Evolutionary conservation across 2,888 invertebrate species (phyloP), one percentile per base, ranked within the genome.

Genomic region (Crepidodera aurea): DNA sequence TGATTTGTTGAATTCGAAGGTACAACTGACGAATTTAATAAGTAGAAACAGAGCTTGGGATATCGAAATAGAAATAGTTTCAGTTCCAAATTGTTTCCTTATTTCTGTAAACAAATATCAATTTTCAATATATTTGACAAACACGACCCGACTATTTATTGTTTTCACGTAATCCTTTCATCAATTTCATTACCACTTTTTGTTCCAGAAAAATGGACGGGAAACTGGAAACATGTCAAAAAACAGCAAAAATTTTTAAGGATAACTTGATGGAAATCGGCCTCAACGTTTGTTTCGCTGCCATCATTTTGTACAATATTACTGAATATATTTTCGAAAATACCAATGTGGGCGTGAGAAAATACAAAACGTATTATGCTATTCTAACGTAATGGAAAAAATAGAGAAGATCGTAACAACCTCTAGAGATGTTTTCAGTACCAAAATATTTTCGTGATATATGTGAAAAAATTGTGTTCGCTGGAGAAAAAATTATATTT

Each of bases 271-370:
- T 62, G 1, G 27, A 59, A 8, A 46, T 66, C 10, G 61, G 60
- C 1, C 54, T 66, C 39, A 66, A 66, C 25, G 29, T 66, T 15
- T 66, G 66, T 42, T 66, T 66, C 48, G 64, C 57, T 7, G 54
- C 59, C 22, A 55, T 66, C 7, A 66, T 66, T 13, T 32, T 62
- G 18, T 60, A 48, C 16, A 56, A 62, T 39, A 42, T 66, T 19
- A 46, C 64, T 19, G 53, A 57, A 37, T 58, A 64, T 37, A 13
- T 62, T 10, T 25, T 66, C 3, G 51, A 64, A 13, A 60, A 62
- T 25, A 46, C 64, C 15, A 51, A 66, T 39, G 27, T 66, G 22
- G 60, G 62, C 25, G 12, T 37, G 1, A 66, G 54, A 40, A 64
- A 62, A 48, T 66, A 63, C 46, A 64, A 59, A 42, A 51, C 56